A percentile compares a stretch with the other conserved stretches of the same genome.
Evolutionary conservation across 1,140 invertebrate species (phyloP).

Genomic region (Sinonovacula constricta): DNA sequence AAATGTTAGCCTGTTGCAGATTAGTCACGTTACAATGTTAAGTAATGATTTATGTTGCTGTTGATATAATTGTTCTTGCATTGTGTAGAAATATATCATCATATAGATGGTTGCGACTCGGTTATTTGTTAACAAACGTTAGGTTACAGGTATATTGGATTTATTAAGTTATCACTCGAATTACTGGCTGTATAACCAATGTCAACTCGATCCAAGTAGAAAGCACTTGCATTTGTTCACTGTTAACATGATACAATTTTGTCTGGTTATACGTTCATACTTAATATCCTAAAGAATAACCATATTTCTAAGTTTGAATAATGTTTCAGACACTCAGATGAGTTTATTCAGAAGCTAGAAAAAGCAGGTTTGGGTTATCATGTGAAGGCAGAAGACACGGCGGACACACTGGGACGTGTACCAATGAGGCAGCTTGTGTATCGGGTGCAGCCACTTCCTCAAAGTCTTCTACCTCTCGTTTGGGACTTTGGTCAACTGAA

Average conservation of each 20-base stretch:
- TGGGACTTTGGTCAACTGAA: conserved; percentile 75
- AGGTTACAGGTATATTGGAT: no score
- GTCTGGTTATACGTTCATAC: neutral
- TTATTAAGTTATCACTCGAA: no score
- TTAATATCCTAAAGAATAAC: neutral
- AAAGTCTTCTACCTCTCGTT: no score
- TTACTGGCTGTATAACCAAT: conserved; percentile 62
- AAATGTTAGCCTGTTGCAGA: no score
- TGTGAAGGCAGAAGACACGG: conserved; percentile 66
- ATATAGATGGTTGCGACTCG: no score
- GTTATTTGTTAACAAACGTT: no score
- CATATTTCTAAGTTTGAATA: neutral
- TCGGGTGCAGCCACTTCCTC: conserved; percentile 70
- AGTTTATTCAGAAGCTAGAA: conserved; percentile 70
- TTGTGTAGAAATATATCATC: no score
- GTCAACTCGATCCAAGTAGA: conserved; percentile 62
- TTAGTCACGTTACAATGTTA: no score
- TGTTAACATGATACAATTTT: conserved; percentile 51
- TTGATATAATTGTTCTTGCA: no score
- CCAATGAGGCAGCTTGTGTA: conserved; percentile 75
- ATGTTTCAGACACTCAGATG: conserved; percentile 69
- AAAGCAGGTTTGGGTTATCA: conserved; percentile 74
- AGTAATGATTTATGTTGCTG: no score
- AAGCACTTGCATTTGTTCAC: conserved; percentile 34
- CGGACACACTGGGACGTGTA: conserved; percentile 67